These are phyloP conservation scores for Myrmophylax atrothorax DNA, from an alignment of 2,113 vertebrate genomes.

Conservation along the genomic window DNA sequence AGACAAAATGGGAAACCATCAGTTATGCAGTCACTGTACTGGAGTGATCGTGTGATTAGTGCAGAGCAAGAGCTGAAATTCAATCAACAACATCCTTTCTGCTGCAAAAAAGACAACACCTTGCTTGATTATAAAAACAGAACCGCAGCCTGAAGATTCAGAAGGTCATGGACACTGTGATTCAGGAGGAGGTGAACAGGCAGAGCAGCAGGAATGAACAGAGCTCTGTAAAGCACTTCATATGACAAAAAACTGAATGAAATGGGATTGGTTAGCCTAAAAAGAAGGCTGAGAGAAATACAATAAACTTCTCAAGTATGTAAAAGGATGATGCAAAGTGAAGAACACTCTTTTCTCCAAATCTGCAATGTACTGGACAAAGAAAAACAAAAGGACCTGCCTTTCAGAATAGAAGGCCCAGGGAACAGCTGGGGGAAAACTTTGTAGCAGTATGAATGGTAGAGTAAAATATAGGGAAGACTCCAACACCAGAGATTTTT, in stretches of 20 bases:
- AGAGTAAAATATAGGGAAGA: background rate
- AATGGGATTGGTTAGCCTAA: background rate
- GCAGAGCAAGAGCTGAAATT: background rate
- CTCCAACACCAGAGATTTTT: background rate
- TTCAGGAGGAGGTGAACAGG: background rate
- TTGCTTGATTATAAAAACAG: background rate
- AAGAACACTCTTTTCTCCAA: background rate
- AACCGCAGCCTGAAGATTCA: background rate
- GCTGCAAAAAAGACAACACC: background rate
- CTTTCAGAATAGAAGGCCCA: background rate
- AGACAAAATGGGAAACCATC: background rate
- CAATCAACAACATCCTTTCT: background rate
- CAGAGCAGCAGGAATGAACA: background rate
- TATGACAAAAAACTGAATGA: background rate
- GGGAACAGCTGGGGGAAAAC: background rate
- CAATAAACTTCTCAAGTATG: background rate
- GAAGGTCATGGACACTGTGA: background rate
- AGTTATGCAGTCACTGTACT: background rate
- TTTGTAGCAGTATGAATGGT: background rate
- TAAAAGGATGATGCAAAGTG: background rate
- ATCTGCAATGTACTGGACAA: background rate
- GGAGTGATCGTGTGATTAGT: background rate
- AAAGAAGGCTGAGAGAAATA: background rate
- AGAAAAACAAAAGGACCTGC: background rate
- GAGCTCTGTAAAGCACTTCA: background rate